A percentile compares a stretch with the other conserved stretches of the same genome.
These are phyloP conservation scores for Platycheirus rosarum DNA, from an alignment of 2,888 invertebrate species.

Conservation along the genomic window DNA sequence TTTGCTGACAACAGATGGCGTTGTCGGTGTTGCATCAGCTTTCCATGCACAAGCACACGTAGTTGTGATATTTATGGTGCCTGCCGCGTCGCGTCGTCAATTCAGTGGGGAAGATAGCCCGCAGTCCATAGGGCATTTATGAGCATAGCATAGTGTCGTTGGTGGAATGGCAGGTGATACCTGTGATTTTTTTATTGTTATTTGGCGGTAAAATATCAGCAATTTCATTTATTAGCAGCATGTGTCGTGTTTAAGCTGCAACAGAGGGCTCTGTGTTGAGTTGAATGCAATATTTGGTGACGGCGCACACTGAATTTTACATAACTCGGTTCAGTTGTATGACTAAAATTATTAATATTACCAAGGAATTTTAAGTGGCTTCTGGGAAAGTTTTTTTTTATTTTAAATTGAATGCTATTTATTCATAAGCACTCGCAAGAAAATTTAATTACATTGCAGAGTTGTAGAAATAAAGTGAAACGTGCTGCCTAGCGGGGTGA, in stretches of 20 bases:
- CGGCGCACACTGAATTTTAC: constrained; percentile 24
- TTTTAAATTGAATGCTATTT: constrained; percentile 14
- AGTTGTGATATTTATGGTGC: constrained; percentile 42
- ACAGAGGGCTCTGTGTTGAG: constrained; percentile 16
- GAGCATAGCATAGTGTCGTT: neutral
- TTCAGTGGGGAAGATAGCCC: neutral
- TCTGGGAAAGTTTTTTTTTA: constrained; percentile 18
- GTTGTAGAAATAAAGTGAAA: too few relatives aligned
- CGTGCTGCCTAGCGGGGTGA: too few relatives aligned
- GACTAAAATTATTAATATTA: constrained; percentile 51
- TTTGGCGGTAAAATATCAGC: constrained; percentile 48
- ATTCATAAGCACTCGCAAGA: constrained; percentile 21
- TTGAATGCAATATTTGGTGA: neutral
- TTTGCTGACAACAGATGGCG: constrained; percentile 57
- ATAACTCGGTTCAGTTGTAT: constrained; percentile 9
- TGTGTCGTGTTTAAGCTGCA: constrained; percentile 30
- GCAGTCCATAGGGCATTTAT: too few relatives aligned
- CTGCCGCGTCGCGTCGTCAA: constrained; percentile 5
- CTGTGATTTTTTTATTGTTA: constrained; percentile 11
- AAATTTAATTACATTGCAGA: too few relatives aligned
- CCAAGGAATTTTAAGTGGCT: constrained; percentile 59
- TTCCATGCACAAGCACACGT: constrained; percentile 35
- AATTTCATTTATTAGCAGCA: constrained; percentile 69
- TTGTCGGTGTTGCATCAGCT: constrained; percentile 42
- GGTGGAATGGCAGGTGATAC: constrained; percentile 32